phyloP scores from a whole-genome alignment of 2,797 vertebrate species.

The Nyctibius grandis region DNA sequence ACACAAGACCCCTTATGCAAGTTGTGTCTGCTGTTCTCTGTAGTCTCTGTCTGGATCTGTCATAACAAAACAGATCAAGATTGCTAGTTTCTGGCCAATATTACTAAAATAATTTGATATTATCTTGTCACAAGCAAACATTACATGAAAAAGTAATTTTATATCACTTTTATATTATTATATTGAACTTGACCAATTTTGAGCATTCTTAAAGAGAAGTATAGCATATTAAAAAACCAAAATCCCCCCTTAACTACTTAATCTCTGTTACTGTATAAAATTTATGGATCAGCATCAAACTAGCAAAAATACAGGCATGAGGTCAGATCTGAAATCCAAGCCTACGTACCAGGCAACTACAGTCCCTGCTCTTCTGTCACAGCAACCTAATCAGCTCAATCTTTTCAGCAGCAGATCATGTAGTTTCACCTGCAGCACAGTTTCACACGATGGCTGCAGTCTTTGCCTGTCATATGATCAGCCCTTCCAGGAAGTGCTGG shows the following conservation, averaged over 20 bases:
- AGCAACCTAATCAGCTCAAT: background rate
- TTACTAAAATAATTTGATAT: background rate
- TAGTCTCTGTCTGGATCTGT: background rate
- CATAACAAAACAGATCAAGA: background rate
- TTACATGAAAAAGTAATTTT: background rate
- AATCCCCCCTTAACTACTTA: background rate
- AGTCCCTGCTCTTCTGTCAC: background rate
- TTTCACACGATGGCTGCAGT: background rate
- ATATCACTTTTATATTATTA: background rate
- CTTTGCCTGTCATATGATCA: background rate
- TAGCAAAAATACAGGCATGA: background rate
- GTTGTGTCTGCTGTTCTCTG: background rate
- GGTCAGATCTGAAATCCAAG: background rate
- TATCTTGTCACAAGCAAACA: background rate
- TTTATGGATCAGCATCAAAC: background rate
- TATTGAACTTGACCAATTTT: background rate
- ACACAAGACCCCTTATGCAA: background rate
- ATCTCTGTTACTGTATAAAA: background rate
- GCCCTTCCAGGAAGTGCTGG: background rate
- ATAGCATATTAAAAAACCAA: background rate
- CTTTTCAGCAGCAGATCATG: background rate
- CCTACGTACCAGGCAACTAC: too few relatives aligned
- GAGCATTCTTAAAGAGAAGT: background rate
- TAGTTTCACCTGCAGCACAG: background rate
- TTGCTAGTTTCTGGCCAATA: background rate